Percentiles rank a stretch among this genome's conserved stretches.
These are phyloP conservation scores for Agonopterix arenella DNA, from an alignment of 2,888 invertebrate species.

Conservation along the genomic window DNA sequence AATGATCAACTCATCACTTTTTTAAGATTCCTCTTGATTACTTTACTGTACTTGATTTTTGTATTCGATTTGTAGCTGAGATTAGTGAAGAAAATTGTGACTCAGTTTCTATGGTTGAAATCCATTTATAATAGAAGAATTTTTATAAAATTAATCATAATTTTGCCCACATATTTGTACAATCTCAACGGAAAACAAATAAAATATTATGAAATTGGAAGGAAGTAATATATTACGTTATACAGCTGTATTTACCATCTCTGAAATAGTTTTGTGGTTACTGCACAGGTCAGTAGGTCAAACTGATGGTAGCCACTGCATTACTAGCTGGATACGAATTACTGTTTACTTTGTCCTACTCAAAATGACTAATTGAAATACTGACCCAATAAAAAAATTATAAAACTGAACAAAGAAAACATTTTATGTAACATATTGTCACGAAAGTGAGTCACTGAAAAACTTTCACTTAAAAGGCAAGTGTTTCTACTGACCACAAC, in stretches of 20 bases:
- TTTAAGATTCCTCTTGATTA: too few species aligned
- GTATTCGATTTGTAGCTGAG: too few species aligned
- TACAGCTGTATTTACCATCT: slow-evolving; percentile 3
- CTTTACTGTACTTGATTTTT: too few species aligned
- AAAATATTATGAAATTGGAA: neutral
- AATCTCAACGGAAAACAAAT: too few species aligned
- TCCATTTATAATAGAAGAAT: too few species aligned
- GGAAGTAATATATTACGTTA: slow-evolving; percentile 4
- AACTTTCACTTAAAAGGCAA: slow-evolving; percentile 46
- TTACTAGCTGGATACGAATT: neutral
- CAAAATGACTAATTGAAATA: slow-evolving; percentile 38
- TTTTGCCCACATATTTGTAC: too few species aligned
- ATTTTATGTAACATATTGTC: slow-evolving; percentile 25
- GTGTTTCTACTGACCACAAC: slow-evolving; percentile 13
- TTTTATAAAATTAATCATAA: too few species aligned
- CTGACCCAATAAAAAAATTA: slow-evolving; percentile 30
- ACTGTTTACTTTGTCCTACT: neutral
- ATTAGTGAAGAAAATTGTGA: too few species aligned
- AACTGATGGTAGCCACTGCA: slow-evolving; percentile 11
- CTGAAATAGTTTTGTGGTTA: slow-evolving; percentile 10
- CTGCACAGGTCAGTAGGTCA: slow-evolving; percentile 18
- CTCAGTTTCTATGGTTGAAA: too few species aligned
- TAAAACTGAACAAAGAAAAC: slow-evolving; percentile 24
- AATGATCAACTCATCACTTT: too few species aligned
- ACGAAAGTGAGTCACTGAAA: slow-evolving; percentile 40